phyloP scores from a whole-genome alignment of 2,797 vertebrate genomes.

The Toxotes lorentzi region DNA sequence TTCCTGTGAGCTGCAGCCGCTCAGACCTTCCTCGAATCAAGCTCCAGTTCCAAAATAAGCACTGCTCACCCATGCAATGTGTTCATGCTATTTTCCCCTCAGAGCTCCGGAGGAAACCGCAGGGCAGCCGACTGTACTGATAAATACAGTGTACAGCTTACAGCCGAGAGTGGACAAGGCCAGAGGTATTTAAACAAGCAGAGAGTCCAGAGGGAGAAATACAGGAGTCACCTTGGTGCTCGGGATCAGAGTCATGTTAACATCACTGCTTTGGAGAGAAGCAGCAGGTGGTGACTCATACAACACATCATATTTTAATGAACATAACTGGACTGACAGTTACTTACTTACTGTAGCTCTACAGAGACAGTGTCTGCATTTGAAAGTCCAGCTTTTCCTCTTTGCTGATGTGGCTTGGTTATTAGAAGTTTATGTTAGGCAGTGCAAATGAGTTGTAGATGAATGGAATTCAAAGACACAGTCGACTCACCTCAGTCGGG shows the following conservation, averaged over 20 bases:
- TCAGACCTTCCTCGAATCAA: slow-evolving; percentile 31
- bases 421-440: too few species aligned
- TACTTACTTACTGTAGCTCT: neutral
- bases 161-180: slow-evolving; percentile 31
- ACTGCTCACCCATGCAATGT: slow-evolving; percentile 40
- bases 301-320: neutral
- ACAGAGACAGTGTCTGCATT: too few species aligned
- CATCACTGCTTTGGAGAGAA: slow-evolving; percentile 9
- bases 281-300: neutral
- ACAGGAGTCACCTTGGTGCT: slow-evolving; percentile 52
- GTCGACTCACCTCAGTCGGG: neutral
- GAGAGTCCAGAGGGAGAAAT: slow-evolving; percentile 11
- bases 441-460: slow-evolving; percentile 1
- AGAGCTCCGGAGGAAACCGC: slow-evolving; percentile 29
- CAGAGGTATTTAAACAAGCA: slow-evolving; percentile 49
- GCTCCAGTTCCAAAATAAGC: slow-evolving; percentile 54
- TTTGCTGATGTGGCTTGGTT: too few species aligned
- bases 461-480: slow-evolving; percentile 6
- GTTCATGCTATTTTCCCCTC: slow-evolving; percentile 31
- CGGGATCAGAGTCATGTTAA: slow-evolving; percentile 33
- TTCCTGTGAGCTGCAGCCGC: slow-evolving; percentile 7
- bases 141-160: slow-evolving; percentile 52
- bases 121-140: slow-evolving; percentile 43
- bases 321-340: neutral
- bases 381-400: too few species aligned